phyloP scores from a whole-genome alignment of 1,140 invertebrate species.

The Rhysida immarginata region DNA sequence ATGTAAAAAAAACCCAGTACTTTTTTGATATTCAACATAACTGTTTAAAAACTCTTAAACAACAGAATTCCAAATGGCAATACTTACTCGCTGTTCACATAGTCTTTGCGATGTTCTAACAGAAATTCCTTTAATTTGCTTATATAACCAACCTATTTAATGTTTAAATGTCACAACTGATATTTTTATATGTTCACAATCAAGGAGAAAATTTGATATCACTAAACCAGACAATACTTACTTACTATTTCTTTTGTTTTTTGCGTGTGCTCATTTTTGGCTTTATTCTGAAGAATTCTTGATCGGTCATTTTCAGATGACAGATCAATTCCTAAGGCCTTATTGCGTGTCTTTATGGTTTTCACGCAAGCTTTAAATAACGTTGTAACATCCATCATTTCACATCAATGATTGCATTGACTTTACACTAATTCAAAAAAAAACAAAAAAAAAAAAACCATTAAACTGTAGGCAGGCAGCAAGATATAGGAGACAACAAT shows the following conservation, averaged over 20 bases:
- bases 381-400: conserved; percentile 47
- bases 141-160: conserved; percentile 45
- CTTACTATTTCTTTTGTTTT: conserved; percentile 56
- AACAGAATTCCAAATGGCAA: too few species aligned
- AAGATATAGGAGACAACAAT: too few species aligned
- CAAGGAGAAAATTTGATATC: too few species aligned
- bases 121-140: conserved; percentile 62
- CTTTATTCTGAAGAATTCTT: conserved; percentile 25
- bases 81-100: conserved; percentile 59
- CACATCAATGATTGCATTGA: too few species aligned
- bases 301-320: conserved; percentile 14
- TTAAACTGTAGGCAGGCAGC: too few species aligned
- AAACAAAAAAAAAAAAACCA: too few species aligned
- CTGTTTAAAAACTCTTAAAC: too few species aligned
- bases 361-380: conserved; percentile 70
- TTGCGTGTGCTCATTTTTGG: conserved; percentile 44
- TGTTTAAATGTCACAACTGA: background rate
- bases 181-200: too few species aligned
- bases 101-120: conserved; percentile 63
- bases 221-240: too few species aligned
- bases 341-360: conserved; percentile 58
- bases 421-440: too few species aligned
- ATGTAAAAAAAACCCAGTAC: too few species aligned
- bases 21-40: too few species aligned
- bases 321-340: conserved; percentile 43